Evolutionary conservation across 2,113 vertebrate genomes (phyloP).

Genomic region (Indicator indicator): DNA sequence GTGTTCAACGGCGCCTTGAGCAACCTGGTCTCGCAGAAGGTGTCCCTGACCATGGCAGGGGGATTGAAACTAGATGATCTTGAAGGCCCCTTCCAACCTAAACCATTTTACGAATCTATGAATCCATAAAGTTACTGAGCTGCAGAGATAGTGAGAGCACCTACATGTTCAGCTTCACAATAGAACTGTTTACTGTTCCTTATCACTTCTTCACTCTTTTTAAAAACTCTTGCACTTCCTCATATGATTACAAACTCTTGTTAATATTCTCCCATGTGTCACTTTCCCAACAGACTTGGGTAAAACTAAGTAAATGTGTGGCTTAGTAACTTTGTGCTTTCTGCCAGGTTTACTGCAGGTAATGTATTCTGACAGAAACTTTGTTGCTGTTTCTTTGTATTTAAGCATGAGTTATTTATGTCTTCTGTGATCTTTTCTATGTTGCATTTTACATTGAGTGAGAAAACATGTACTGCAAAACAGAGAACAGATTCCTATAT

Average conservation of each 20-base stretch:
- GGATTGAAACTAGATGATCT: no score
- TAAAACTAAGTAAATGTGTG: neutral
- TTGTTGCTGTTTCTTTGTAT: neutral
- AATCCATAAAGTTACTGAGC: neutral
- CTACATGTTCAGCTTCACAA: conserved; percentile 21
- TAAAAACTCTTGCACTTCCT: neutral
- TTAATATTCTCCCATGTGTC: neutral
- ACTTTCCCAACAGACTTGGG: neutral
- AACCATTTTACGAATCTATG: no score
- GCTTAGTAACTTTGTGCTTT: neutral
- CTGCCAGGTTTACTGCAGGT: neutral
- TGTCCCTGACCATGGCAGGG: no score
- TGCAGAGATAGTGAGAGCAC: conserved; percentile 36
- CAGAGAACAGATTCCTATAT: neutral
- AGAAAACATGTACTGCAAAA: neutral
- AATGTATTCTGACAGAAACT: neutral
- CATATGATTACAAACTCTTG: neutral
- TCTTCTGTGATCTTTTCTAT: neutral
- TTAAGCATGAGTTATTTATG: neutral
- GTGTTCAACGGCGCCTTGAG: no score
- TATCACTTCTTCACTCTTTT: conserved; percentile 21
- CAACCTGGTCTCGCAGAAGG: no score
- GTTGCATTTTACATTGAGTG: neutral
- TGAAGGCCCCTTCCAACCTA: no score
- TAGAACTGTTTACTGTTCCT: neutral